Evolutionary conservation across 2,888 invertebrate genomes (phyloP).

Genomic region (Dryobota labecula): DNA sequence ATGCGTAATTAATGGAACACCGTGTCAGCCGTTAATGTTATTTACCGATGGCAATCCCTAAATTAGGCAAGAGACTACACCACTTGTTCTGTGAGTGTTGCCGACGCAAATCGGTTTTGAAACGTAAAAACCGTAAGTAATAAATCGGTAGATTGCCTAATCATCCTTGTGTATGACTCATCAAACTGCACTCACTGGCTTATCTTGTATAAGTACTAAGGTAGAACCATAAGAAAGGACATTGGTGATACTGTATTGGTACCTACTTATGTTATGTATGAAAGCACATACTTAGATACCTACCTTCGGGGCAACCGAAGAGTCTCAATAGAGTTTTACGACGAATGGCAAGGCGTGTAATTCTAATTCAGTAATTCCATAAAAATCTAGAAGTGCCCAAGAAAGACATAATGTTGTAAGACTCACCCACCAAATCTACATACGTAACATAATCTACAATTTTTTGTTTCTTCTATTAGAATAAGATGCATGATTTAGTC

Average conservation of each 20-base stretch:
- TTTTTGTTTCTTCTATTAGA: not conserved
- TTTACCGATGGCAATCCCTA: slow-evolving; percentile 31
- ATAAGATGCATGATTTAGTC: not conserved
- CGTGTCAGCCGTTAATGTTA: slow-evolving; percentile 20
- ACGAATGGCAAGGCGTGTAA: not conserved
- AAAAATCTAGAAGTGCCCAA: not conserved
- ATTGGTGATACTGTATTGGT: not conserved
- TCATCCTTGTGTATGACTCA: slow-evolving; percentile 34
- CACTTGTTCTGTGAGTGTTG: slow-evolving; percentile 6
- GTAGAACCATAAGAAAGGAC: slow-evolving; percentile 4
- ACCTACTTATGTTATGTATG: slow-evolving; percentile 3
- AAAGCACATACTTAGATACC: not conserved
- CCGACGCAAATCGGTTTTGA: slow-evolving; percentile 38
- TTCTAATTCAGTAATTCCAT: not conserved
- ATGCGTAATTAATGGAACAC: slow-evolving; percentile 41
- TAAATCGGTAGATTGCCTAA: slow-evolving; percentile 35
- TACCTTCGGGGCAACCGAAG: not conserved
- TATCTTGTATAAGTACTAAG: slow-evolving; percentile 26
- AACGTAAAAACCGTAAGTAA: slow-evolving; percentile 49
- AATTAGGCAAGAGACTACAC: slow-evolving; percentile 38
- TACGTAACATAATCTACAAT: not conserved
- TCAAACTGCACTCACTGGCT: slow-evolving; percentile 24
- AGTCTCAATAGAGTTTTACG: not conserved
- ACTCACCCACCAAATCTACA: not conserved
- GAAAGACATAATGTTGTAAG: not conserved